Evolutionary conservation across 2,888 invertebrate species (phyloP), one percentile per base, ranked within the genome.

Genomic region (Thymelicus acteon): DNA sequence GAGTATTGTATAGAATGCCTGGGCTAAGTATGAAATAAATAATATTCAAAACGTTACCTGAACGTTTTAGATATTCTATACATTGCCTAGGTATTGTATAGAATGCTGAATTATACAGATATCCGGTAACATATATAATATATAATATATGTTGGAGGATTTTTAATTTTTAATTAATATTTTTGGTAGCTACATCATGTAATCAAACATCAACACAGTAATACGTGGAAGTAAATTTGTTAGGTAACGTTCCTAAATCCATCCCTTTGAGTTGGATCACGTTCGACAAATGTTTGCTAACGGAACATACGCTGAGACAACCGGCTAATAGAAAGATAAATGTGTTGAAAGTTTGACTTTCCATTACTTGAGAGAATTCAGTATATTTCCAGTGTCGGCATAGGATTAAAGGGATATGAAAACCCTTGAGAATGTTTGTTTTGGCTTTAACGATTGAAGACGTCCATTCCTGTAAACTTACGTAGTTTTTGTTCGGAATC

Each of bases 221-320:
- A 52, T 52, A 58, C 58, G 39, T 63, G 54, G 60, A 37, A 58
- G 49, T 40, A 65, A 67, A 72, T 72, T 76, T 73, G 70, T 73
- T 75, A 75, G 72, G 76, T 74, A 72, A 72, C 73, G 73, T 75
- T 75, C 72, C 73, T 76, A 89, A 90, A 89, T 87, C 87, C 85
- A 82, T 82, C 83, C 83, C 88, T 87, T 85, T 84, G 85, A 88
- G 87, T 89, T 84, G 82, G 86, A 89, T 88, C 90, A 90, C 90
- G 90, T 90, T 89, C 89, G 79, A 82, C 89, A 89, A 90, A 90
- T 89, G 86, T 90, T 90, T 88, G 84, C 85, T 80, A 83, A 84
- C 82, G 80, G 82, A 86, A 85, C 87, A 89, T 82, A 88, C 83
- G 81, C 82, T 75, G 80, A 80, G 81, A 82, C 82, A 79, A 76